Base-by-base conservation (phyloP, 2,797 vertebrate genomes). In the Brachyrhaphis roseni region DNA sequence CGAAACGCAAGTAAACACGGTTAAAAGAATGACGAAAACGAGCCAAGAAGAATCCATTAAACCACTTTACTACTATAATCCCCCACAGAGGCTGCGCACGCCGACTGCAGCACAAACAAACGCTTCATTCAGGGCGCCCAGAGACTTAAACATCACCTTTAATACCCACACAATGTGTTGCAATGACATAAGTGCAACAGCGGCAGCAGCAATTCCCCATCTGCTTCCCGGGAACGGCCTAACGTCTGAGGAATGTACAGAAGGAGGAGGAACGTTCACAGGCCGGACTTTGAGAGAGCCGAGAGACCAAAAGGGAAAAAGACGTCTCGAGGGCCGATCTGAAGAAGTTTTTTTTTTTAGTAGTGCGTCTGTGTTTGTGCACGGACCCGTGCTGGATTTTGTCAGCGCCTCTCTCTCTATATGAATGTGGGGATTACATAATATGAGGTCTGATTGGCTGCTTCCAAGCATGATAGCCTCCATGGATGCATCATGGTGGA, bases 361-460 rank as follows among this genome's bases (percentile, higher is more conserved):
- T 12, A 46, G 66, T 34, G 51, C 28, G 55, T 75, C 31, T 46
- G 55, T 10, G 39, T 1, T 23, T 1, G 1, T 0, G 8, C 3
- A 45, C 26, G 49, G 72, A 77, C 78, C 80, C 31, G 77, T 41
- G 77, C 72, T 71, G 78, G 72, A n/a, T 82, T 82, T 74, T 75
- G 45, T 84, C 86, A 74, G 70, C 8, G 45, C 76, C 77, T 75
- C 46, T 64, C 73, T 75, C 0, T 20, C 64, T 78, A 49, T 53
- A 84, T 88, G 83, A 78, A 87, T 66, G 83, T 80, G 75, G 84
- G 62, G 85, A 91, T 94, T 93, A 92, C 89, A 86, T 89, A 91
- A 92, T 3, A 76, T 3, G 4, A 75, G 49, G 72, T 75, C 81
- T 81, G 87, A 87, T 89, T 87, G 90, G 90, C 85, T 89, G 80